phyloP scores from a whole-genome alignment of 2,113 vertebrate genomes.

The Lepidothrix coronata region DNA sequence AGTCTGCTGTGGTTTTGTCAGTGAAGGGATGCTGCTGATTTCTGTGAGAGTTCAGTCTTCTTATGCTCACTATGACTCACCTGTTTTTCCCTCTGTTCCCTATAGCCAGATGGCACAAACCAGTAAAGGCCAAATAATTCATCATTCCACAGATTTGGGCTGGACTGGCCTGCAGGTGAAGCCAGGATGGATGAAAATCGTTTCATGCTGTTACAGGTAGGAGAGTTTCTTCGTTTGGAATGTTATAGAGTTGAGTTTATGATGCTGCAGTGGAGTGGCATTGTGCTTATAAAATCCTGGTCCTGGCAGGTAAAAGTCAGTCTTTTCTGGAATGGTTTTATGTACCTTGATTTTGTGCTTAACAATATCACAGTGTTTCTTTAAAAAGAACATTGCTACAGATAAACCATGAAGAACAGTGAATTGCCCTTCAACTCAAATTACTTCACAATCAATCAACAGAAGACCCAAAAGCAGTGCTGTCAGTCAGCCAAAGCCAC shows the following conservation, averaged over 20 bases:
- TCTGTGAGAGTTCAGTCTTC: background rate
- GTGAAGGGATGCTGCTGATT: background rate
- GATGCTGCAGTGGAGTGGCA: background rate
- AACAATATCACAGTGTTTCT: background rate
- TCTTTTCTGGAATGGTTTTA: background rate
- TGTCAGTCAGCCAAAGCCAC: background rate
- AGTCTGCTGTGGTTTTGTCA: background rate
- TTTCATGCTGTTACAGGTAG: background rate
- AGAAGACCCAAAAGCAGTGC: background rate
- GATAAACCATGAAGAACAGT: background rate
- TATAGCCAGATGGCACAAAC: conserved; percentile 8
- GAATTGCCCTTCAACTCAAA: conserved; percentile 16
- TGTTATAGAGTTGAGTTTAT: background rate
- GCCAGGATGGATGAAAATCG: background rate
- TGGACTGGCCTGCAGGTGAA: background rate
- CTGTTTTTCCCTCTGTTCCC: conserved; percentile 20
- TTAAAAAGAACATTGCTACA: background rate
- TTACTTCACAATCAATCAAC: background rate
- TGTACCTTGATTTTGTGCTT: background rate
- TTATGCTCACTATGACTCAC: background rate
- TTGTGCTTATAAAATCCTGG: background rate
- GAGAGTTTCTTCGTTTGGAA: background rate
- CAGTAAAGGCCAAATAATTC: conserved; percentile 20
- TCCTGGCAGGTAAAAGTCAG: background rate
- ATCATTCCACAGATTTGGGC: background rate